Evolutionary conservation across 2,888 invertebrate genomes (phyloP).

Genomic region (Alitta virens): DNA sequence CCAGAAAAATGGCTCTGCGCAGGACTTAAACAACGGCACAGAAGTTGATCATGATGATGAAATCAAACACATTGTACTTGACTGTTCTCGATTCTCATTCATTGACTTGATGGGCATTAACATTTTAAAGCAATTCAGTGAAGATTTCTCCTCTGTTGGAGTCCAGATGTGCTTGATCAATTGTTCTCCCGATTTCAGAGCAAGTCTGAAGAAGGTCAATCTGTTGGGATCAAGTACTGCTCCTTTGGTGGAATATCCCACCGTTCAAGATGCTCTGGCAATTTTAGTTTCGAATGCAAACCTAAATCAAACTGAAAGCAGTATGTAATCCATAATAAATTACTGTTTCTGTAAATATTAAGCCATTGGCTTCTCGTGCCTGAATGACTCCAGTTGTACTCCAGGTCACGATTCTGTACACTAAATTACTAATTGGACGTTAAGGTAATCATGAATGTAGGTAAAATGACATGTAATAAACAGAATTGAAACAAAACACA

Average conservation of each 20-base stretch:
- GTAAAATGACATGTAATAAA: no score
- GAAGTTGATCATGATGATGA: not conserved
- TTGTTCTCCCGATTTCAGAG: slow-evolving; percentile 30
- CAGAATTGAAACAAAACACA: no score
- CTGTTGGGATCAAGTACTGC: not conserved
- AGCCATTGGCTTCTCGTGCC: no score
- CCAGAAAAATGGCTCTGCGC: not conserved
- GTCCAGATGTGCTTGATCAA: slow-evolving; percentile 35
- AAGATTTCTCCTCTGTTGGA: slow-evolving; percentile 30
- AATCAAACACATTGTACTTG: slow-evolving; percentile 34
- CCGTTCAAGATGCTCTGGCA: slow-evolving; percentile 11
- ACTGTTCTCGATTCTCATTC: slow-evolving; percentile 43
- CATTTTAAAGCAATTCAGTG: slow-evolving; percentile 33
- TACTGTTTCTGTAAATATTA: no score
- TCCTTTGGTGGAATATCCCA: not conserved
- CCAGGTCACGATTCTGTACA: no score
- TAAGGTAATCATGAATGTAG: no score
- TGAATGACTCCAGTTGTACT: no score
- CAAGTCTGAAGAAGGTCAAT: not conserved
- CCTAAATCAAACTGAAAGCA: no score
- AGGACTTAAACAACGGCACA: not conserved
- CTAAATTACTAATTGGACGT: no score
- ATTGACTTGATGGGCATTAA: slow-evolving; percentile 43
- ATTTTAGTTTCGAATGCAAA: no score
- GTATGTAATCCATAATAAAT: no score